Evolutionary conservation across 2,797 vertebrate genomes (phyloP), one percentile per base, ranked within the genome.

Genomic region (Gambusia yucatana): DNA sequence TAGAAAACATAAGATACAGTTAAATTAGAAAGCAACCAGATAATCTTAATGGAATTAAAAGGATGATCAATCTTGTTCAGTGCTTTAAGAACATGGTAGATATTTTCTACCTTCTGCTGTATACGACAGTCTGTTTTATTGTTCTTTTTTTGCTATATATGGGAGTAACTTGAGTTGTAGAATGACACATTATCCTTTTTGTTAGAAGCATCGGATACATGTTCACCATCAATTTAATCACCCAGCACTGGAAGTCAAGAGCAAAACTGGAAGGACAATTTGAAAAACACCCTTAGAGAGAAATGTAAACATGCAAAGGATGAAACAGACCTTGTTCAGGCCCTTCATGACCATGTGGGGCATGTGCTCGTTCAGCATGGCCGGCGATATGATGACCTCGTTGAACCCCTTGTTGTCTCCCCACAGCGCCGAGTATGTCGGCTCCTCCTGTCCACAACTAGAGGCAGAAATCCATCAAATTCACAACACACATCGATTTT

Each of bases 301-400:
- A 33, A 30, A 41, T 6, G 3, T 6, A 4, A 7, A 78, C 9
- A 65, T 14, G 86, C 11, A 81, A 77, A 6, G 17, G 28, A 59
- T 41, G 52, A 77, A 50, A 90, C 94, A 85, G 84, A 96, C 98
- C 98, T 99, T 99, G 94, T 99, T 97, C 57, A 99, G 97, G 59
- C 98, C 98, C 86, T 99, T 97, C 97, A 99, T 98, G 93, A 99
- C 98, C 93, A 99, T 97, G 0, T 99, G 98, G 0, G 98, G 98
- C 91, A 99, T 96, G 92, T 99, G 98, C 78, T 99, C 98, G 0
- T 99, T 99, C 81, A 99, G 95, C 98, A 99, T 99, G 75, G 98
- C 98, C 0, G 98, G 98, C 0, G 98, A 99, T 94, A 99, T 99
- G 96, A 99, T 98, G 92, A 99, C 98, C 93, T 99, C 98, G 2